Conservation (phyloP, 2,888 invertebrate genomes). For the Cataglyphis albicans region DNA sequence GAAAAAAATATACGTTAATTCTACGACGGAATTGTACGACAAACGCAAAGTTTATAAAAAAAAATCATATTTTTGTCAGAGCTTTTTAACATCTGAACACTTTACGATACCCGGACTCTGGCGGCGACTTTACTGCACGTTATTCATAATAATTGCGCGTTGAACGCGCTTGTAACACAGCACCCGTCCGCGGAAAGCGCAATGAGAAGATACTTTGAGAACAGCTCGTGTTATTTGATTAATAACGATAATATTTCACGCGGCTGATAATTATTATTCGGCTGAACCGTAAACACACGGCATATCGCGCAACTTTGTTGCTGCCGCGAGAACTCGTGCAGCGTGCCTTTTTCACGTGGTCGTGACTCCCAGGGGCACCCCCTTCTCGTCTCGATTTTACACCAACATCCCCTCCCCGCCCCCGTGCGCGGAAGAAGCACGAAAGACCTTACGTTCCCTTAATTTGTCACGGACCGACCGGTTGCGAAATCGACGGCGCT, state of each 20-base stretch:
- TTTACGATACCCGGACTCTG: constrained; percentile 46
- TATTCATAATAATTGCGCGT: constrained; percentile 57
- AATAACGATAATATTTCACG: constrained; percentile 47
- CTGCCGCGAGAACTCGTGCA: constrained; percentile 14
- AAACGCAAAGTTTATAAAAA: constrained; percentile 11
- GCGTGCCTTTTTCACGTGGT: constrained; percentile 1
- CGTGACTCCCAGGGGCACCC: neutral
- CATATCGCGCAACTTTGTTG: constrained; percentile 21
- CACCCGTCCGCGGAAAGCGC: constrained; percentile 15
- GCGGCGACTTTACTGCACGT: constrained; percentile 36
- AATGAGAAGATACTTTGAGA: neutral
- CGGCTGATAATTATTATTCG: constrained; percentile 37
- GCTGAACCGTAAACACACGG: constrained; percentile 26
- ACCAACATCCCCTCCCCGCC: neutral
- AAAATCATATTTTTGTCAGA: neutral
- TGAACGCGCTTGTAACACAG: constrained; percentile 6
- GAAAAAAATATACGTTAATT: neutral
- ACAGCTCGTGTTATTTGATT: constrained; percentile 41
- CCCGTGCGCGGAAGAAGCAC: neutral
- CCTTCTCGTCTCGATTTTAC: neutral
- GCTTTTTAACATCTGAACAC: constrained; percentile 38
- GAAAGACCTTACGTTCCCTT: constrained; percentile 35
- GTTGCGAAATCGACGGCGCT: constrained; percentile 39
- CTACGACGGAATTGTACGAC: neutral
- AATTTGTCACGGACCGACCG: constrained; percentile 44